Evolutionary conservation across 2,888 invertebrate species (phyloP), one percentile per base, ranked within the genome.

Genomic region (Dolichomitus sp.): DNA sequence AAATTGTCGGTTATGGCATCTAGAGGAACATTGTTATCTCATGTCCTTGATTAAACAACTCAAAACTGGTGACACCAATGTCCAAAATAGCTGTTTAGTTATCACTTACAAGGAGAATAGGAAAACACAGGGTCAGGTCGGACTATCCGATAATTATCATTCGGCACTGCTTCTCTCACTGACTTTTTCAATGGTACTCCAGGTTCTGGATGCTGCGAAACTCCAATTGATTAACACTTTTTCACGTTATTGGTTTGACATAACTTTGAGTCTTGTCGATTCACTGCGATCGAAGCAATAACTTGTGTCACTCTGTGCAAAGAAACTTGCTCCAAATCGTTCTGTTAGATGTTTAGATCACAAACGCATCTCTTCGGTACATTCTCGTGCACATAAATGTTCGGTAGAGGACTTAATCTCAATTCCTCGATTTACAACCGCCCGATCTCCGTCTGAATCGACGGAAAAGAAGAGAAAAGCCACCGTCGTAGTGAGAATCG

Each of bases 21-120:
- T 54, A 50, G 11, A 14, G 14, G 23, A 23, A 54, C 66, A 48
- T 40, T 23, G 17, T 50, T 50, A 73, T 33, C 23, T 40, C 61
- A 52, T 14, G 9, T 50, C 61, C 30, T 52, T 12, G 70, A 33
- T 14, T 1, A 9, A 23, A 9, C n/a, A 9, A n/a, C 17, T 30
- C 33, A 17, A 59, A 33, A 30, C n/a, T n/a, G 23, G 23, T 11
- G 17, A 40, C 45, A 12, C 40, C 33, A 23, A 73, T 52, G 30
- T 80, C 61, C 23, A 63, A 83, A 61, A 73, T 79, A 61, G 76
- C 66, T n/a, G 65, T 50, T 27, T 37, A 7, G 37, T 19, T 30
- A 77, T 42, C 69, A 59, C 77, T 11, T 27, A 48, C 61, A 45
- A 30, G 17, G 59, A 45, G 80, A 59, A 68, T 66, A 59, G 61